Conservation (phyloP, 2,797 vertebrate genomes). For the Urophycis tenuis region DNA sequence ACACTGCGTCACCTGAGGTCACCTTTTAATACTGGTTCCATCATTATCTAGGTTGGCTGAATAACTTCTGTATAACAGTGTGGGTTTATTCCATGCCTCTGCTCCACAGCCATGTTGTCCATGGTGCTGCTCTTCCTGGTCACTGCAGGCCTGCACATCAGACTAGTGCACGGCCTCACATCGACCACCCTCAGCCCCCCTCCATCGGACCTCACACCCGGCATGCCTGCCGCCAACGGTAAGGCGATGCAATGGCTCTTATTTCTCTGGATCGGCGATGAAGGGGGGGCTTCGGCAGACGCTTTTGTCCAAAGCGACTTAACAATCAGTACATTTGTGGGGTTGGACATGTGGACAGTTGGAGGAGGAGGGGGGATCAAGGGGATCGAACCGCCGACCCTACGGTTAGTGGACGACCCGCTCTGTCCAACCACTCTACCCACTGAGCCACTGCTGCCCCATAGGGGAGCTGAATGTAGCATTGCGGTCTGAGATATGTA, state of each 20-base stretch:
- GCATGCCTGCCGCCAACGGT: neutral
- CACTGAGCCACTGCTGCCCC: too few species aligned
- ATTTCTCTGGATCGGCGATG: too few species aligned
- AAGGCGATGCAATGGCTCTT: neutral
- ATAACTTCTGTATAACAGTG: too few species aligned
- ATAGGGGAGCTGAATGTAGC: neutral
- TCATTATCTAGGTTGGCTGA: too few species aligned
- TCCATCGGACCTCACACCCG: neutral
- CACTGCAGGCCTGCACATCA: neutral
- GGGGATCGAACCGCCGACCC: too few species aligned
- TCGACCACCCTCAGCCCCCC: neutral
- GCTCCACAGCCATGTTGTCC: neutral
- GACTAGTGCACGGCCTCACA: neutral
- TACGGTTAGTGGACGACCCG: too few species aligned
- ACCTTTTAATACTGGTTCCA: neutral
- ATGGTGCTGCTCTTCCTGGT: neutral
- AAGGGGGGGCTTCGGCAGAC: too few species aligned
- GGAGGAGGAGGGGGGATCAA: too few species aligned
- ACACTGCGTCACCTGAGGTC: neutral
- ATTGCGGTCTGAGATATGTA: neutral
- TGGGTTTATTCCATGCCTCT: neutral
- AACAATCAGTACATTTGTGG: too few species aligned
- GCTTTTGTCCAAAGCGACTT: too few species aligned
- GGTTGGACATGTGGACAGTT: too few species aligned
- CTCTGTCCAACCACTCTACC: too few species aligned